A percentile compares a stretch with the other conserved stretches of the same genome.
Evolutionary conservation across 2,113 vertebrate species (phyloP).

Genomic region (Leiothrix lutea): DNA sequence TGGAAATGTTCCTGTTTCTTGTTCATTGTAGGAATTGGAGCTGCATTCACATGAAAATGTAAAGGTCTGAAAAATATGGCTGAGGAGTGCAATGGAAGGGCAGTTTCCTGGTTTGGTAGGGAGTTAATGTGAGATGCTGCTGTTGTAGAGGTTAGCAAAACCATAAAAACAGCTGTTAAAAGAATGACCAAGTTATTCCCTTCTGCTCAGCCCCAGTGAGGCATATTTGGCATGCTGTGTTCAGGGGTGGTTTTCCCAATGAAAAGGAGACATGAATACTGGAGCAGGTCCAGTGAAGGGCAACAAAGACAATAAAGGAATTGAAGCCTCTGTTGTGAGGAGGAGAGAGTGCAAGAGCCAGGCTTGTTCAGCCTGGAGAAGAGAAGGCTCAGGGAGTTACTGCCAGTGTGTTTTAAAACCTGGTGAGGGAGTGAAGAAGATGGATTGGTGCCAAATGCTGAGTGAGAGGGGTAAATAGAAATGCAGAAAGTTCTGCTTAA

Average conservation of each 20-base stretch:
- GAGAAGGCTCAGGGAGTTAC: neutral
- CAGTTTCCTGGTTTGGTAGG: neutral
- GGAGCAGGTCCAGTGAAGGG: neutral
- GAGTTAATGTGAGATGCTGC: neutral
- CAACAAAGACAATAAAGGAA: neutral
- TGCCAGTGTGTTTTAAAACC: neutral
- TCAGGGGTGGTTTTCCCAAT: neutral
- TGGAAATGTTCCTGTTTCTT: neutral
- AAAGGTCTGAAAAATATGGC: neutral
- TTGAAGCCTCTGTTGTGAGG: fast-evolving
- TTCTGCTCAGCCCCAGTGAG: neutral
- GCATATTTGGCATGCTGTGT: neutral
- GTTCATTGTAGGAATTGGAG: neutral
- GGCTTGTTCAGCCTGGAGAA: neutral
- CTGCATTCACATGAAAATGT: neutral
- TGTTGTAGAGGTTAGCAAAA: neutral
- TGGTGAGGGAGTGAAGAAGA: neutral
- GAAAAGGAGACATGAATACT: neutral
- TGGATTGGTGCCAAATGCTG: neutral
- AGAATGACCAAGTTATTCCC: neutral
- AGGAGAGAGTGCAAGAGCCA: neutral
- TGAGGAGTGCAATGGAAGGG: neutral
- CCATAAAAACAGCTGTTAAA: neutral
- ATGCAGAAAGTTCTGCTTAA: neutral
- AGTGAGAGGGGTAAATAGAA: neutral